Base-by-base conservation (phyloP, 2,888 invertebrate genomes). In the Loripinus fragilis region DNA sequence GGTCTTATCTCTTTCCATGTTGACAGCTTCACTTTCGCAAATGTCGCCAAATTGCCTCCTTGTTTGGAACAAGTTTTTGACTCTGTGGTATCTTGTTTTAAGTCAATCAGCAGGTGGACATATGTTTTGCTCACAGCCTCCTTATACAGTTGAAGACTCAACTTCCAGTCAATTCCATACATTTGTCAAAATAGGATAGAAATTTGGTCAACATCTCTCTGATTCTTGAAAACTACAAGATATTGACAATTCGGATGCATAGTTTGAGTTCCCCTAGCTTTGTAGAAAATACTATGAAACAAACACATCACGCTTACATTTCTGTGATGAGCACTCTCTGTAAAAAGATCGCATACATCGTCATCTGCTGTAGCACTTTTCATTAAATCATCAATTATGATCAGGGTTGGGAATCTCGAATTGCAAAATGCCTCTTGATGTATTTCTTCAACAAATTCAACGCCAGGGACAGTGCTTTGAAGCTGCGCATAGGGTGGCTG, bases 341-440 rank as follows among this genome's bases (percentile, higher is more conserved):
- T 60, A 20, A 33, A 60, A 3, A 60, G 17, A 33, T 60, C 60
- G 33, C 60, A 33, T 7, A 60, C 20, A 60, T 33, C 60, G 1
- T 60, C 60, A 33, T 60, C 60, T 8, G 33, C 5, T 60, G 60
- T 33, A 17, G 60, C 60, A 60, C 1, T 33, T 60, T 60, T 60
- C 60, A 60, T 60, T 15, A 60, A 33, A 17, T 60, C 60, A 33
- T 60, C 60, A 20, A 33, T 60, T 33, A 60, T 60, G 17, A 60
- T 15, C 60, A 60, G 5, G 3, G 60, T 60, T 5, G 60, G 60
- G 33, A 60, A 60, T 17, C 60, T 10, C 33, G 20, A 2, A 20
- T 60, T 33, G 1, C 30, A 33, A 20, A 60, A 60, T 8, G 60
- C 33, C 17, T 60, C 33, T 10, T 33, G 17, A 5, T 60, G 30